phyloP scores from a whole-genome alignment of 1,140 invertebrate genomes.

The Drosophila aff. region DNA sequence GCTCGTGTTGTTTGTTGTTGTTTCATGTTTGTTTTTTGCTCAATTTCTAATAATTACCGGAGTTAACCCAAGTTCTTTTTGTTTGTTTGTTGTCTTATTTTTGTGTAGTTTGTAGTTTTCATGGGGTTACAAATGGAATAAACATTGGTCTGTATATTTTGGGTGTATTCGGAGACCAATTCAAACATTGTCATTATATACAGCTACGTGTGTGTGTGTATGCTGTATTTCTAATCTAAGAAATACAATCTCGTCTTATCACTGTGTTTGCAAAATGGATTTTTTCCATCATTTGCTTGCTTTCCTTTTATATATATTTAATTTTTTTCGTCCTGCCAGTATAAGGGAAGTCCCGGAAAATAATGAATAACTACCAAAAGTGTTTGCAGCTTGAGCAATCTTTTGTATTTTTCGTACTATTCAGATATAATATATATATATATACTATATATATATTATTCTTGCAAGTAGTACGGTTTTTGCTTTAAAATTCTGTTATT shows the following conservation, averaged over 20 bases:
- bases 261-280: constrained; percentile 19
- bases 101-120: constrained; percentile 1
- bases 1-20: neutral
- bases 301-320: neutral
- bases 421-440: neutral
- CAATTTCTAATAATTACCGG: constrained; percentile 11
- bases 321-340: constrained; percentile 3
- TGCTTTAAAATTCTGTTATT: constrained; percentile 8
- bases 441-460: constrained; percentile 2
- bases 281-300: neutral
- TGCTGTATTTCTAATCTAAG: neutral
- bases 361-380: constrained; percentile 27
- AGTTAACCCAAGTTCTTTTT: constrained; percentile 9
- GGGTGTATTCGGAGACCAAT: constrained; percentile 7
- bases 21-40: neutral
- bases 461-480: constrained; percentile 1
- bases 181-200: neutral
- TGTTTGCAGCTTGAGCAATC: constrained; percentile 38
- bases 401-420: constrained; percentile 10
- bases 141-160: neutral
- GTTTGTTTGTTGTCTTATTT: neutral
- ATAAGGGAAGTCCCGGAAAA: constrained; percentile 19
- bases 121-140: constrained; percentile 12
- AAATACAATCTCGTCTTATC: constrained; percentile 24
- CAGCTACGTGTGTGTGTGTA: neutral